Evolutionary conservation across 2,113 vertebrate genomes (phyloP).

Genomic region (Salvelinus sp.): DNA sequence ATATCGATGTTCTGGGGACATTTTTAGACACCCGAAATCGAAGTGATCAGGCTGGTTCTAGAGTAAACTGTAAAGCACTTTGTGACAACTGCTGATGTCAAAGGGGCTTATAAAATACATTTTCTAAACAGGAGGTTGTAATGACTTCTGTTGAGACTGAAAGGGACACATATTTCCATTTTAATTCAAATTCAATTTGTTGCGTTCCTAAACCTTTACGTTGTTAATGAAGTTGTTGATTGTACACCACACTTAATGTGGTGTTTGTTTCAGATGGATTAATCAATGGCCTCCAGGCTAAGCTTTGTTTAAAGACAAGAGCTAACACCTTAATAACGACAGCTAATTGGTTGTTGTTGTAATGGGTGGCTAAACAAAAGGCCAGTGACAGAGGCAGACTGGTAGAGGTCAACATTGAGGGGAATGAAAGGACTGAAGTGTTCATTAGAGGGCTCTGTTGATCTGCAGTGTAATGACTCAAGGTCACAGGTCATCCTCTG

Average conservation of each 20-base stretch:
- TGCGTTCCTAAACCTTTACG: background rate
- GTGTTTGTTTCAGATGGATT: slow-evolving; percentile 33
- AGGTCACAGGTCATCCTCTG: slow-evolving; percentile 56
- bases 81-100: too few relatives aligned
- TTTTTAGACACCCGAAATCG: too few relatives aligned
- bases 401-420: slow-evolving; percentile 54
- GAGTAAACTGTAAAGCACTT: background rate
- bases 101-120: too few relatives aligned
- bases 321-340: slow-evolving; percentile 45
- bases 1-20: too few relatives aligned
- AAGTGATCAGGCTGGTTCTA: background rate
- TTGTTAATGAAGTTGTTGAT: background rate
- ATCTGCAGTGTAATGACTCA: slow-evolving; percentile 33
- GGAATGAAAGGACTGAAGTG: slow-evolving; percentile 52
- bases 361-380: slow-evolving; percentile 51
- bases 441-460: slow-evolving; percentile 66
- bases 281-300: slow-evolving; percentile 45
- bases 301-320: slow-evolving; percentile 34
- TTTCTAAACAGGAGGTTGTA: background rate
- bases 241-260: background rate
- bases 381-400: slow-evolving; percentile 40
- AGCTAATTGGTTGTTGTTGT: slow-evolving; percentile 65
- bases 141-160: background rate
- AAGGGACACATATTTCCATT: background rate
- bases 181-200: background rate